Percentiles rank a stretch among this genome's conserved stretches.
Conservation (phyloP, 2,888 invertebrate genomes). For the Scotopteryx bipunctaria region DNA sequence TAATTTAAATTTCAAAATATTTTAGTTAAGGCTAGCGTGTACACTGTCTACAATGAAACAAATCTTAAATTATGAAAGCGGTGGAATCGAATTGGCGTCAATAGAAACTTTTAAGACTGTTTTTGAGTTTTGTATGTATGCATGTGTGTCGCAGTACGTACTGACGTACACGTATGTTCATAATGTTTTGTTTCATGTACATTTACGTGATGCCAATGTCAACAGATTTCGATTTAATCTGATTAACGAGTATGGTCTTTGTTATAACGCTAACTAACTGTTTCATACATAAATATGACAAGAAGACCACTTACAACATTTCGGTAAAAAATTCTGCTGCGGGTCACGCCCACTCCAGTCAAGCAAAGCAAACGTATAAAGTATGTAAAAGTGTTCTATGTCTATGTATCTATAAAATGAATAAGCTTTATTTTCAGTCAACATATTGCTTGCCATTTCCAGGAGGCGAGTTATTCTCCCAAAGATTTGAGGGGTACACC, state of each 20-base stretch:
- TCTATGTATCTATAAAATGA: too few species aligned
- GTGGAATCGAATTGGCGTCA: slow-evolving; percentile 8
- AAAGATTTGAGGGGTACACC: slow-evolving; percentile 86
- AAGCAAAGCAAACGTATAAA: too few species aligned
- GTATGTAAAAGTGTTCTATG: too few species aligned
- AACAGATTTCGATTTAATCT: too few species aligned
- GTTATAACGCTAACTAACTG: too few species aligned
- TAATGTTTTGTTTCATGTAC: neutral
- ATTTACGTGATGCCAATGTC: slow-evolving; percentile 11
- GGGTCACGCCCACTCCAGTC: too few species aligned
- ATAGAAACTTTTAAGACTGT: neutral
- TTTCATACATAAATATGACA: too few species aligned
- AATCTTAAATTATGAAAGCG: slow-evolving; percentile 6
- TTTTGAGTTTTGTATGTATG: too few species aligned
- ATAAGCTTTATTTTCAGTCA: too few species aligned
- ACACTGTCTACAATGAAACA: neutral
- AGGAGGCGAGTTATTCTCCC: slow-evolving; percentile 89
- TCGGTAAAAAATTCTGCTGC: too few species aligned
- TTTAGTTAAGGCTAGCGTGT: slow-evolving; percentile 14
- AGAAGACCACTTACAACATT: too few species aligned
- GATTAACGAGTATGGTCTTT: too few species aligned
- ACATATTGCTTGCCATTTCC: slow-evolving; percentile 19
- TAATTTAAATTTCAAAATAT: slow-evolving; percentile 25
- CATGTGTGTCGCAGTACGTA: neutral
- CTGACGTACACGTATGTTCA: neutral